Evolutionary conservation across 1,140 invertebrate species (phyloP), one percentile per base, ranked within the genome.

Genomic region (Drosophila teissieri): DNA sequence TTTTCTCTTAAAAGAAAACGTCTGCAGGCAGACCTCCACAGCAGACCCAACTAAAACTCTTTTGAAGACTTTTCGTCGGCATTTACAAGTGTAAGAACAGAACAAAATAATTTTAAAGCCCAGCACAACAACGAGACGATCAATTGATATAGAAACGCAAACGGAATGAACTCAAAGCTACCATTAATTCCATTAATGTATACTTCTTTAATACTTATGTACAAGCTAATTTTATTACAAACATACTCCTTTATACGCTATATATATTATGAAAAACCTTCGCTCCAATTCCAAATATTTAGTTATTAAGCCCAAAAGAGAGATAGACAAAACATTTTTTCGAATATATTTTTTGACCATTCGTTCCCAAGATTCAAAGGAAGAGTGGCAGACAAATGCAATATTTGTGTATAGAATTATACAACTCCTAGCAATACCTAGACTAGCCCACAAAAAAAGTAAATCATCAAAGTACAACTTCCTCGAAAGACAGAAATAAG

Each of bases 231-330:
- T 76, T 52, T 81, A 88, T 51, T 68, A 53, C 58, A 42, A 53
- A 48, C 42, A 73, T 57, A 73, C 37, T 68, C 17, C 27, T 49
- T 54, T 61, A 79, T 52, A 63, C 42, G 40, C 55, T 48, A 34
- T 54, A 63, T 61, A 73, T 44, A 65, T 52, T 62, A 75, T 37
- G 48, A 54, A 72, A 68, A 80, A 80, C 79, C 84, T 89, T 89
- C 80, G 85, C 84, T 89, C 80, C 80, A 80, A 89, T 89, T 89
- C 84, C 84, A 89, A 89, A 89, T 84, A 89, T 78, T 74, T 85
- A 89, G 84, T 90, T 78, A 44, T 27, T 80, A 80, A 89, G 80
- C 55, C 52, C 42, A 68, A 67, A 42, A 61, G 53, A 77, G 37
- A 52, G 19, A 67, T 15, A 49, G 58, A 31, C 14, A 42, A 44